Conservation (phyloP, 1,140 invertebrate genomes). For the Drosophila athabasca region DNA sequence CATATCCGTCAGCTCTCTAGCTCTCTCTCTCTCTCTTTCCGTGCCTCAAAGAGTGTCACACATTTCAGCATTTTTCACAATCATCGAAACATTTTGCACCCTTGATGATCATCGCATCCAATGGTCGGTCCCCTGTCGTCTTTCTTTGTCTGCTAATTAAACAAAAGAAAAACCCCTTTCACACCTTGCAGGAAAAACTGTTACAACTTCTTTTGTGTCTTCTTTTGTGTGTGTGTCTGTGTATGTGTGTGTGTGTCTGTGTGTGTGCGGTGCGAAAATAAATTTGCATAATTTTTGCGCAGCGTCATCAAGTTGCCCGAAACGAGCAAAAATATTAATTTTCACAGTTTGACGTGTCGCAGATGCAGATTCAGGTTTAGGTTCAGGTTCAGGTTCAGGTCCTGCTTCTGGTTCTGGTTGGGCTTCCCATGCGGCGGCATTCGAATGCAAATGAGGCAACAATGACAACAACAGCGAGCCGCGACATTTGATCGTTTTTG, state of each 20-base stretch:
- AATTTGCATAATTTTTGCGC: slow-evolving; percentile 79
- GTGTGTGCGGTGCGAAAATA: slow-evolving; percentile 38
- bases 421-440: slow-evolving; percentile 42
- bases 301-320: slow-evolving; percentile 55
- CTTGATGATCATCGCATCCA: slow-evolving; percentile 1
- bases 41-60: slow-evolving; percentile 1
- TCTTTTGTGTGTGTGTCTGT: not conserved
- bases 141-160: slow-evolving; percentile 70
- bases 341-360: slow-evolving; percentile 74
- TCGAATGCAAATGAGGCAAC: slow-evolving; percentile 75
- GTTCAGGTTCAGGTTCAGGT: not conserved
- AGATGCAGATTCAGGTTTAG: slow-evolving; percentile 9
- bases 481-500: slow-evolving; percentile 78
- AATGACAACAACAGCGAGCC: slow-evolving; percentile 67
- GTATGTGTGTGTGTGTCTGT: too few relatives aligned
- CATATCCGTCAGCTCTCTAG: too few relatives aligned
- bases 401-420: too few relatives aligned
- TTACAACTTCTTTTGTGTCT: slow-evolving; percentile 72
- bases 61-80: slow-evolving; percentile 1
- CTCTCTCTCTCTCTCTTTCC: too few relatives aligned
- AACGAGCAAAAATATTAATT: slow-evolving; percentile 77
- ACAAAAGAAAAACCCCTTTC: slow-evolving; percentile 75
- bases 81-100: slow-evolving; percentile 18
- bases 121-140: slow-evolving; percentile 6
- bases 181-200: slow-evolving; percentile 69